Percentiles rank a stretch among this genome's conserved stretches.
phyloP scores from a whole-genome alignment of 2,113 vertebrate genomes.

The Loxodonta africana region DNA sequence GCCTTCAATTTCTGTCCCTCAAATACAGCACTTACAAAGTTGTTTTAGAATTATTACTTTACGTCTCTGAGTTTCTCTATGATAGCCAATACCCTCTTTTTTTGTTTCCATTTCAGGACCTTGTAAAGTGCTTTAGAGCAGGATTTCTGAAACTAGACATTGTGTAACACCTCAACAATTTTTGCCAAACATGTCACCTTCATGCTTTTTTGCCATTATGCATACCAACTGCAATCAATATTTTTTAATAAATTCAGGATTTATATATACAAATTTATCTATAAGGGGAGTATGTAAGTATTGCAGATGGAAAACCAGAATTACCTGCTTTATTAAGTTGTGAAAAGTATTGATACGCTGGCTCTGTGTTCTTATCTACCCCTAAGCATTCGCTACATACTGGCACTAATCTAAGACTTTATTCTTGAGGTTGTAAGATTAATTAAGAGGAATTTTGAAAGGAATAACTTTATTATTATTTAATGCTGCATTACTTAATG shows the following conservation, averaged over 20 bases:
- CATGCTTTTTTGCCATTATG: neutral
- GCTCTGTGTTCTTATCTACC: neutral
- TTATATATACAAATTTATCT: neutral
- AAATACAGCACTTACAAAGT: neutral
- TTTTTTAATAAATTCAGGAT: neutral
- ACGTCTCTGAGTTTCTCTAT: neutral
- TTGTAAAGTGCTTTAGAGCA: neutral
- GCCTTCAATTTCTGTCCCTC: neutral
- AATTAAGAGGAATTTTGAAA: neutral
- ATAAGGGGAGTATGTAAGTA: neutral
- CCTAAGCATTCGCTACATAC: neutral
- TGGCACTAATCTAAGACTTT: neutral
- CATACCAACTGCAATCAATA: neutral
- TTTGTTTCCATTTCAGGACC: neutral
- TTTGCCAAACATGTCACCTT: neutral
- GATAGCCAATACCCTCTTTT: neutral
- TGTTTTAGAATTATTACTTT: neutral
- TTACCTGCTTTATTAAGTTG: neutral
- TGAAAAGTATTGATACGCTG: neutral
- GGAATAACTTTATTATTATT: neutral
- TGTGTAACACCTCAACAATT: neutral
- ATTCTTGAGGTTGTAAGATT: neutral
- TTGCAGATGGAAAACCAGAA: neutral
- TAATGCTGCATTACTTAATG: neutral
- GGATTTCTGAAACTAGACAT: neutral